phyloP scores from a whole-genome alignment of 2,888 invertebrate species.

The Cosmia pyralina region DNA sequence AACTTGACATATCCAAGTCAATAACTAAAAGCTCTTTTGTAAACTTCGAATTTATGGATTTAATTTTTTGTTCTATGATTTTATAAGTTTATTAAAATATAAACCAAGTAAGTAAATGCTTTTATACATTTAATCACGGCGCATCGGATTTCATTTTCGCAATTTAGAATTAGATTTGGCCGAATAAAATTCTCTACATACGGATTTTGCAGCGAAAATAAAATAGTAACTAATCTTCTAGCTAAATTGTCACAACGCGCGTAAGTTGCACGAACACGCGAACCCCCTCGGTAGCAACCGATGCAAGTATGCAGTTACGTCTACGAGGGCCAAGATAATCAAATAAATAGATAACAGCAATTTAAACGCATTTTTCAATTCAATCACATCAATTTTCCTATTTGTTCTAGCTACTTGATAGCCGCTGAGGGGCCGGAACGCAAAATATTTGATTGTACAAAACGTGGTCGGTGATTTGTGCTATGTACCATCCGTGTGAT shows the following conservation, averaged over 20 bases:
- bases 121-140: neutral
- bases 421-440: slow-evolving; percentile 41
- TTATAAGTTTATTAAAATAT: neutral
- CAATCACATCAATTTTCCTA: slow-evolving; percentile 52
- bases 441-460: slow-evolving; percentile 45
- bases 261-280: neutral
- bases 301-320: slow-evolving; percentile 20
- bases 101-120: neutral
- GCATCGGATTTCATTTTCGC: neutral
- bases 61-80: no score
- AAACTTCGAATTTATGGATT: neutral
- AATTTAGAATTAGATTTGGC: slow-evolving; percentile 1
- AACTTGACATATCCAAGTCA: neutral
- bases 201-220: neutral
- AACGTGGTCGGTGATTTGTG: neutral
- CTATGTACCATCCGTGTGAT: neutral
- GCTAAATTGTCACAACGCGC: neutral
- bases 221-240: no score
- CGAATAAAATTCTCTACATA: neutral
- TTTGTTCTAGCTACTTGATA: slow-evolving; percentile 39
- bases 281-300: slow-evolving; percentile 3
- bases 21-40: neutral
- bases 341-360: slow-evolving; percentile 53
- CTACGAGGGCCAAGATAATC: slow-evolving; percentile 35
- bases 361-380: slow-evolving; percentile 55